Conservation (phyloP, 2,797 vertebrate genomes). For the Sitta carolinensis region DNA sequence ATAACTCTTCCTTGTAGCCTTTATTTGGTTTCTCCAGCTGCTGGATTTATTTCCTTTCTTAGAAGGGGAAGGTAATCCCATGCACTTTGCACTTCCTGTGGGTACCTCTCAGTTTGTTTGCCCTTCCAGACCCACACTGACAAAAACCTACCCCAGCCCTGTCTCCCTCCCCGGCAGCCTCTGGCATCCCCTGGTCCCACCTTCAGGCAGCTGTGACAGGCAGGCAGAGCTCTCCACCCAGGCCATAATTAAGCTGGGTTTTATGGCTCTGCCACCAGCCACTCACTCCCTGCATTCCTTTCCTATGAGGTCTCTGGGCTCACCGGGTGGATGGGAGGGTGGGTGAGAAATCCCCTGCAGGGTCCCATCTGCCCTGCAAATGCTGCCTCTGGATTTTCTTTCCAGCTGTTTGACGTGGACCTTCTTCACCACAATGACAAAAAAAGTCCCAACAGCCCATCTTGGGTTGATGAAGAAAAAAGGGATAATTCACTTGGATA, state of each 20-base stretch:
- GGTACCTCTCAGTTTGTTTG: background rate
- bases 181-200: background rate
- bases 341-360: constrained; percentile 11
- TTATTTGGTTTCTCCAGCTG: background rate
- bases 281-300: constrained; percentile 59
- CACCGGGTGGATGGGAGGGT: background rate
- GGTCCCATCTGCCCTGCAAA: background rate
- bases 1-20: background rate
- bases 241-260: background rate
- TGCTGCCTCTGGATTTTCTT: background rate
- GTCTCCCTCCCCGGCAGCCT: background rate
- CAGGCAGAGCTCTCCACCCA: background rate
- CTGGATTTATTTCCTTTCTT: background rate
- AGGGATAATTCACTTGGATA: background rate
- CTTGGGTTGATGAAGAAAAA: background rate
- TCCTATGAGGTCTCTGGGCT: constrained; percentile 30
- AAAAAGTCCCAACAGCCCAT: fast-evolving
- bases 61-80: too few relatives aligned
- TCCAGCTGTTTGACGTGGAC: background rate
- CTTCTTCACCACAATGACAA: background rate
- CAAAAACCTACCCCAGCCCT: background rate
- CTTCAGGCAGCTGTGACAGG: background rate
- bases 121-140: background rate
- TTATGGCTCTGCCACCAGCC: constrained; percentile 45
- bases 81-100: fast-evolving